These are phyloP conservation scores for Chymomyza amoena DNA, from an alignment of 2,888 invertebrate species.

Conservation along the genomic window DNA sequence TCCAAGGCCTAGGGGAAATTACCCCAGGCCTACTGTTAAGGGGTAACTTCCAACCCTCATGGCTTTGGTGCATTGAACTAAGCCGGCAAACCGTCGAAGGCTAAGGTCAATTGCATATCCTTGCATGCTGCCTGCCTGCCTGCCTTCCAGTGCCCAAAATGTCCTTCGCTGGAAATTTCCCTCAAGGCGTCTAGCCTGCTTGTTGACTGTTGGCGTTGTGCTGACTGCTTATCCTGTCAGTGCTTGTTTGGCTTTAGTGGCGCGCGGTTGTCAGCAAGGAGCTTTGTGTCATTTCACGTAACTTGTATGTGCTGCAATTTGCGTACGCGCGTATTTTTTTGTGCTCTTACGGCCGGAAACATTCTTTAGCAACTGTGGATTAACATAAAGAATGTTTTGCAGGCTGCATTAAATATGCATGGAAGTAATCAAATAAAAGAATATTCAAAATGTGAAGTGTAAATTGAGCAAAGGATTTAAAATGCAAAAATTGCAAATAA, in stretches of 20 bases:
- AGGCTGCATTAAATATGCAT: slow-evolving; percentile 9
- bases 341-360: slow-evolving; percentile 30
- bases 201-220: slow-evolving; percentile 16
- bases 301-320: background rate
- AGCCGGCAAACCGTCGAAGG: slow-evolving; percentile 63
- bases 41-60: slow-evolving; percentile 38
- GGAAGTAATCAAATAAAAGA: slow-evolving; percentile 7
- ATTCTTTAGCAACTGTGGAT: slow-evolving; percentile 67
- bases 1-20: slow-evolving; percentile 13
- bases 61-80: slow-evolving; percentile 57
- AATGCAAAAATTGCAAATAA: slow-evolving; percentile 34
- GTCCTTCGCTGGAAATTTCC: slow-evolving; percentile 38
- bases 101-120: slow-evolving; percentile 68
- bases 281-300: background rate
- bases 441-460: slow-evolving; percentile 4
- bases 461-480: slow-evolving; percentile 41
- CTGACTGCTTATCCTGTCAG: slow-evolving; percentile 33
- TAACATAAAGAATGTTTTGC: slow-evolving; percentile 58
- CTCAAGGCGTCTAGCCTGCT: slow-evolving; percentile 8
- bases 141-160: slow-evolving; percentile 45
- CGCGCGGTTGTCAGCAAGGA: slow-evolving; percentile 49
- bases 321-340: slow-evolving; percentile 39
- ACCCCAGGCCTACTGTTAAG: slow-evolving; percentile 22
- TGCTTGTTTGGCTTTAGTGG: slow-evolving; percentile 45
- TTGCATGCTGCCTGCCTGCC: background rate